A percentile compares a stretch with the other conserved stretches of the same genome.
phyloP scores from a whole-genome alignment of 1,140 invertebrate species.

The Lysiphlebus fabarum region DNA sequence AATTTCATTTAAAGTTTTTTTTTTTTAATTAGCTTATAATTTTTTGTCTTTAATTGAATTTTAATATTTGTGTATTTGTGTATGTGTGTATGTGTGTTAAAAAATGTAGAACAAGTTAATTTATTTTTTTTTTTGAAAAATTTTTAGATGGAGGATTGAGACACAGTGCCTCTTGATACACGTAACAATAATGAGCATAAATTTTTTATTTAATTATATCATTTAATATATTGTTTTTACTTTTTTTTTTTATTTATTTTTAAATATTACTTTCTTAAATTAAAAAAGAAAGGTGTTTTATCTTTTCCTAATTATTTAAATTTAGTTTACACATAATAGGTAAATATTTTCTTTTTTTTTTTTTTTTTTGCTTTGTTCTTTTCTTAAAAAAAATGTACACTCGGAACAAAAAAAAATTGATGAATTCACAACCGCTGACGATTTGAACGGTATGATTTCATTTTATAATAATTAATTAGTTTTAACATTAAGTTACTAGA shows the following conservation, averaged over 20 bases:
- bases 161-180: slow-evolving; percentile 31
- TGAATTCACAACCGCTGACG: slow-evolving; percentile 29
- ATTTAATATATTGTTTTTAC: background rate
- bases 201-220: slow-evolving; percentile 11
- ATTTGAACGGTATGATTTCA: slow-evolving; percentile 3
- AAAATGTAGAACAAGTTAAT: slow-evolving; percentile 8
- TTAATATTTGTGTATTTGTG: slow-evolving; percentile 1
- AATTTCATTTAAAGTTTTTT: no score
- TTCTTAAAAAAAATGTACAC: slow-evolving; percentile 42
- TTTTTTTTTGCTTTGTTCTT: slow-evolving; percentile 11
- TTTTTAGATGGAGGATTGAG: slow-evolving; percentile 27
- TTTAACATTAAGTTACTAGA: no score
- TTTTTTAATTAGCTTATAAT: no score
- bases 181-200: slow-evolving; percentile 31
- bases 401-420: slow-evolving; percentile 48
- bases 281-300: background rate
- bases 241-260: slow-evolving; percentile 4
- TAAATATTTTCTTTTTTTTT: slow-evolving; percentile 33
- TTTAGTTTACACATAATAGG: slow-evolving; percentile 39
- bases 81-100: slow-evolving; percentile 3
- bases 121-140: slow-evolving; percentile 1
- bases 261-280: background rate
- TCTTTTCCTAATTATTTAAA: slow-evolving; percentile 36
- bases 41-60: slow-evolving; percentile 2
- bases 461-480: no score